Base-by-base conservation (phyloP, 2,888 invertebrate species). In the Galerucella calmariensis region DNA sequence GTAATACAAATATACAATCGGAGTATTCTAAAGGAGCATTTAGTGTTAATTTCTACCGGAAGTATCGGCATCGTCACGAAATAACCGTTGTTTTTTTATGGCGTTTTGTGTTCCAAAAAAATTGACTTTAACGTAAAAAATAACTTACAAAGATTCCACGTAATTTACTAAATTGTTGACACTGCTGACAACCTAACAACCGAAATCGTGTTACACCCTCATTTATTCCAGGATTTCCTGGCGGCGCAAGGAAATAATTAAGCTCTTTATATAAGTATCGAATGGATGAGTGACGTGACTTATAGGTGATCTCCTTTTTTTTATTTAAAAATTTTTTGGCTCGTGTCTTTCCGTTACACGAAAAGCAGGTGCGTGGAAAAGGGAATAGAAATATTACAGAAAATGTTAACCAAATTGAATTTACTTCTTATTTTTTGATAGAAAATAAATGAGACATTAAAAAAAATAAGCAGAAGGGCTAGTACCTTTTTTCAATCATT, bases 181-280 rank as follows among this genome's bases (percentile, higher is more conserved):
- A 66, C 27, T 46, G 66, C 14, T 58, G 71, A 71, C 71, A 65
- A 58, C 66, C 56, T 56, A 71, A 71, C 58, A 58, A 71, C 65
- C 12, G 24, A 71, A 71, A 58, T 46, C 70, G 63, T 51, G 70
- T 70, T 58, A 61, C 63, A 65, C 56, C 71, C 44, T 53, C 44
- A 58, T 66, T 66, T 71, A 71, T 71, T 66, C 66, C 58, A 20
- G 65, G 65, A 71, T 46, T 71, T 71, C 71, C 71, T 71, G 71
- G 65, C 58, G 58, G 58, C 65, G 58, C 58, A 12, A 65, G 71
- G 65, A 71, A 71, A 71, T 71, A 71, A 71, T 71, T 71, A 71
- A 66, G 53, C 58, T 51, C 62, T 71, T 65, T 58, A 44, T 65
- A 16, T 65, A 46, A 46, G 66, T 56, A 65, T 71, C 71, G 44